Conservation (phyloP, 1,140 invertebrate species). For the Drosophila trapezifrons region DNA sequence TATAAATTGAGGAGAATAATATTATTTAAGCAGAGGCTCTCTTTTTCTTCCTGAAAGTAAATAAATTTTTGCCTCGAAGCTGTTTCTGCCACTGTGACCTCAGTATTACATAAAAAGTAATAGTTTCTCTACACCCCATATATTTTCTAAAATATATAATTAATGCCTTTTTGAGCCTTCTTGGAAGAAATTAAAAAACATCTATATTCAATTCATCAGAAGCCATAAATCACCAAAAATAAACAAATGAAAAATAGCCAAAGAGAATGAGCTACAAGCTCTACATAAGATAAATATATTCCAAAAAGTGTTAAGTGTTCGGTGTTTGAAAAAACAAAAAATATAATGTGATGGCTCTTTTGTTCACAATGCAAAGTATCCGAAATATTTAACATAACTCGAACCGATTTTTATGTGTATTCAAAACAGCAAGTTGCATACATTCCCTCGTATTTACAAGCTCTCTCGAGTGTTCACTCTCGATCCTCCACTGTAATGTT, state of each 20-base stretch:
- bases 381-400: background rate
- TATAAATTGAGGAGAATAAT: too few species aligned
- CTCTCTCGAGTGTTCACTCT: background rate
- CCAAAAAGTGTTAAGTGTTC: background rate
- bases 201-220: background rate
- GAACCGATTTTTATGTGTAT: background rate
- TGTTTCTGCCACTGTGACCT: background rate
- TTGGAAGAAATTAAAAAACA: background rate
- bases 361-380: background rate
- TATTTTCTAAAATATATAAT: background rate
- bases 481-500: constrained; percentile 41
- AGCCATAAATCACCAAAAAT: background rate
- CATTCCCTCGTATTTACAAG: background rate
- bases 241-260: constrained; percentile 3
- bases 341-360: too few species aligned
- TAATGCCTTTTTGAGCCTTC: background rate
- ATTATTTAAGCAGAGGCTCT: too few species aligned
- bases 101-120: background rate
- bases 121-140: background rate
- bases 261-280: background rate
- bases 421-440: constrained; percentile 1
- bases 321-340: background rate
- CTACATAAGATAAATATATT: background rate
- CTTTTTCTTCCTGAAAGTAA: too few species aligned
- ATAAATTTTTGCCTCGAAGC: too few species aligned